These are phyloP conservation scores for Lepidurus apus DNA, from an alignment of 1,140 invertebrate species.

Conservation along the genomic window DNA sequence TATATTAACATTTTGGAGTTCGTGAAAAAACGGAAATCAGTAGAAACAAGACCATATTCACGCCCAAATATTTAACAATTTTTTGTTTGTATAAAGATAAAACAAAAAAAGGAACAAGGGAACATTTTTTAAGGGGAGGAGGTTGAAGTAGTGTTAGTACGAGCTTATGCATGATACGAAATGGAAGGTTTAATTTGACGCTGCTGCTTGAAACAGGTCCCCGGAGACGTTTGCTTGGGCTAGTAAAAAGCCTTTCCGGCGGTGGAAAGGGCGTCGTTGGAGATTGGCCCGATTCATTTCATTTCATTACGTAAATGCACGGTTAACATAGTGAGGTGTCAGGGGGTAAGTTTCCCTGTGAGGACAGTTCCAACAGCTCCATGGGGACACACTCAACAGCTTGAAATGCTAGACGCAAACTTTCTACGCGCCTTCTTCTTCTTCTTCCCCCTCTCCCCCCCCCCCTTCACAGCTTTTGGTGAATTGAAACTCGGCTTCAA, in stretches of 20 bases:
- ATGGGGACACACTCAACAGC: conserved; percentile 10
- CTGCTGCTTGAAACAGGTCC: conserved; percentile 20
- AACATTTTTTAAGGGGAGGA: not conserved
- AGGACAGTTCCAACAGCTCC: conserved; percentile 14
- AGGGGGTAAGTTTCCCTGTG: conserved; percentile 12
- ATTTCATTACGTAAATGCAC: conserved; percentile 22
- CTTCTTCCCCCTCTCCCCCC: not conserved
- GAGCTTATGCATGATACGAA: conserved; percentile 21
- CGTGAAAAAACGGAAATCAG: too few relatives aligned
- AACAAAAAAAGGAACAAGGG: not conserved
- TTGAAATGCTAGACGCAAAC: not conserved
- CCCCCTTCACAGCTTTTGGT: not conserved
- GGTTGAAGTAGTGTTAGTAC: not conserved
- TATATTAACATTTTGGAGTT: too few relatives aligned
- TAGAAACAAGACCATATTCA: too few relatives aligned
- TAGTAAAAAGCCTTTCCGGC: conserved; percentile 13
- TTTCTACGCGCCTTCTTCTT: not conserved
- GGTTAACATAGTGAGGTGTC: conserved; percentile 21
- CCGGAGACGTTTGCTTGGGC: conserved; percentile 5
- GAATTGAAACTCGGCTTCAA: too few relatives aligned
- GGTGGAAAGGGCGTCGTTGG: conserved; percentile 20
- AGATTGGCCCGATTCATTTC: conserved; percentile 18
- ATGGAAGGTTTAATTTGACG: conserved; percentile 22
- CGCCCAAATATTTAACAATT: too few relatives aligned
- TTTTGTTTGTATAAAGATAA: not conserved